Percentiles rank a stretch among this genome's conserved stretches.
Conservation (phyloP, 1,140 invertebrate species). For the Drosophila mayri region DNA sequence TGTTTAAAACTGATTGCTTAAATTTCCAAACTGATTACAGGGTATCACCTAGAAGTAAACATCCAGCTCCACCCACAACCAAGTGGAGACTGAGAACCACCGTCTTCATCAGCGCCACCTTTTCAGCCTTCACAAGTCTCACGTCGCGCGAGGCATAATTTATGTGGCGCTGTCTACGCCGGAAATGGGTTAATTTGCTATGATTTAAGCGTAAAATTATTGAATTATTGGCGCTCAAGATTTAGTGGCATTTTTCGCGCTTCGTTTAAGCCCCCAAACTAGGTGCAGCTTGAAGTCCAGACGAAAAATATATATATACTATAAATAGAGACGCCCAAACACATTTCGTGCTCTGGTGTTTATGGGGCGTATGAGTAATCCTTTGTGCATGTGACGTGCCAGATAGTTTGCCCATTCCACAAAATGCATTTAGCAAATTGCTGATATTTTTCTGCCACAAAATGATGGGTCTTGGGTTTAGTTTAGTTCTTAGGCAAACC, state of each 20-base stretch:
- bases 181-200: constrained; percentile 84
- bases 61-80: background rate
- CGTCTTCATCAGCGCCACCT: constrained; percentile 15
- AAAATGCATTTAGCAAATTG: constrained; percentile 61
- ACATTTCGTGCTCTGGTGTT: constrained; percentile 5
- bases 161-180: constrained; percentile 80
- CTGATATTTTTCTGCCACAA: constrained; percentile 34
- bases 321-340: background rate
- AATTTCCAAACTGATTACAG: background rate
- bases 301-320: background rate
- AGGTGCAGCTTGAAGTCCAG: constrained; percentile 44
- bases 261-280: constrained; percentile 40
- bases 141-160: constrained; percentile 65
- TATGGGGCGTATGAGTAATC: constrained; percentile 54
- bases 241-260: constrained; percentile 63
- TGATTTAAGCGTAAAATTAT: constrained; percentile 84
- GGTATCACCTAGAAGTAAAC: background rate
- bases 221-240: constrained; percentile 78
- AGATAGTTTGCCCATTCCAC: constrained; percentile 7
- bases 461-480: background rate
- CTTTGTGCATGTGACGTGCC: constrained; percentile 25
- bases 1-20: no score
- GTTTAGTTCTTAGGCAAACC: constrained; percentile 32
- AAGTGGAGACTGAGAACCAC: constrained; percentile 7
- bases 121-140: constrained; percentile 35